Evolutionary conservation across 1,140 invertebrate genomes (phyloP).

Genomic region (Drosophila melanogaster): Release_6_plus_ISO1_MT NT_033777.3:24590001-24590500

Average conservation of each 20-base stretch:
- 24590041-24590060: not conserved
- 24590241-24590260: conserved; percentile 5
- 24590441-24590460: not conserved
- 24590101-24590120: not conserved
- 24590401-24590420: conserved; percentile 32
- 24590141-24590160: not conserved
- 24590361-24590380: conserved; percentile 47
- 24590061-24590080: conserved; percentile 4
- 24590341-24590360: conserved; percentile 30
- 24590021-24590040: conserved; percentile 3
- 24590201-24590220: too few species aligned
- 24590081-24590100: not conserved
- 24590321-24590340: conserved; percentile 25
- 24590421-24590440: not conserved
- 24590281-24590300: conserved; percentile 13
- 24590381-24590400: conserved; percentile 75
- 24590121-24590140: not conserved
- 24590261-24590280: conserved; percentile 5
- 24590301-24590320: conserved; percentile 14
- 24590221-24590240: not conserved
- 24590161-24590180: not conserved
- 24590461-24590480: conserved; percentile 7
- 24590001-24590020: not conserved
- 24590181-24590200: not conserved
- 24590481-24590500: conserved; percentile 16